Base-by-base conservation (phyloP, 2,888 invertebrate species). In the Dicranocentrus wangi region DNA sequence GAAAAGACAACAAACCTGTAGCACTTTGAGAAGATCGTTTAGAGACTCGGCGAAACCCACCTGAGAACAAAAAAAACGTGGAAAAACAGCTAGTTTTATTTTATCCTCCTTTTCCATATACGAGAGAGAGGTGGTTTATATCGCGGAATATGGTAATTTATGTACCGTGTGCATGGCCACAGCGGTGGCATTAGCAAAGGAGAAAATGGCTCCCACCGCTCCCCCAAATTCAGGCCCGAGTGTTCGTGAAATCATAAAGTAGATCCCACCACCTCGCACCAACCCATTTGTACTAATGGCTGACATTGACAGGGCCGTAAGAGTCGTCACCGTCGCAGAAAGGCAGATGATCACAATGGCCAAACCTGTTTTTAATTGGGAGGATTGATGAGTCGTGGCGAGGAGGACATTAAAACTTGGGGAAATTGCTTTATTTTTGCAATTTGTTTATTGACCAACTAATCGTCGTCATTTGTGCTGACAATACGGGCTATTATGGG, bases 21-120 rank as follows among this genome's bases (percentile, higher is more conserved):
- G 58, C 72, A 89, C 91, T 77, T 85, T 86, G 47, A 96, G 89
- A 55, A 88, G 82, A 83, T 88, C 88, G 76, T 87, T 87, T 88
- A 91, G 87, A 42, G 91, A 90, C 87, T 92, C 92, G n/a, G 91
- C 90, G 88, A 92, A 92, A 1, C 92, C 92, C 53, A 92, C n/a
- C n/a, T n/a, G n/a, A n/a, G n/a, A n/a, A n/a, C n/a, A n/a, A n/a
- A n/a, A n/a, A n/a, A n/a, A n/a, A n/a, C n/a, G n/a, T n/a, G n/a
- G n/a, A n/a, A n/a, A n/a, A n/a, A n/a, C n/a, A n/a, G n/a, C n/a
- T n/a, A n/a, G n/a, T n/a, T n/a, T n/a, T n/a, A n/a, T n/a, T n/a
- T n/a, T n/a, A n/a, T n/a, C n/a, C n/a, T n/a, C n/a, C n/a, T n/a
- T n/a, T n/a, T n/a, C n/a, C n/a, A n/a, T n/a, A n/a, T n/a, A n/a